Evolutionary conservation across 2,113 vertebrate genomes (phyloP).

Genomic region (Urocitellus parryii): DNA sequence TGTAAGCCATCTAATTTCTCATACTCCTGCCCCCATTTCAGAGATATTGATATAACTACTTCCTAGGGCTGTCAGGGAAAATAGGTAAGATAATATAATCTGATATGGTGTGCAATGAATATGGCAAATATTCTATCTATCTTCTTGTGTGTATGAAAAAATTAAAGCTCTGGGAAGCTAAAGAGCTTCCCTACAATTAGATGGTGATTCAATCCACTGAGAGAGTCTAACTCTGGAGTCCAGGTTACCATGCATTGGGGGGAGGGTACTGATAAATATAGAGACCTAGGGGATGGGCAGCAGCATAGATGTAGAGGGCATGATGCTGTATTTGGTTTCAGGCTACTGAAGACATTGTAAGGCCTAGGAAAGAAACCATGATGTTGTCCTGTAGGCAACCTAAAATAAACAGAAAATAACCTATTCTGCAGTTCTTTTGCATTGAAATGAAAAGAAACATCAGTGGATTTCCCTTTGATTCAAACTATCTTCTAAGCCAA

Average conservation of each 20-base stretch:
- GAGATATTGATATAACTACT: not conserved
- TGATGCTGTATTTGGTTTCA: not conserved
- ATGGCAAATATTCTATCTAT: not conserved
- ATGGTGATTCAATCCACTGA: not conserved
- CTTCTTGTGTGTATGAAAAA: not conserved
- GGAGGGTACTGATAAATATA: not conserved
- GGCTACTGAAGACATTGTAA: not conserved
- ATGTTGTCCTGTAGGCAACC: not conserved
- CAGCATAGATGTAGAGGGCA: no score
- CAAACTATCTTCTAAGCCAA: not conserved
- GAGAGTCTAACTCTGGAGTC: no score
- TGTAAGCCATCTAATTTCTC: not conserved
- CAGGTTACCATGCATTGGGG: not conserved
- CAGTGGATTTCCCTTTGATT: not conserved
- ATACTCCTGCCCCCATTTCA: not conserved
- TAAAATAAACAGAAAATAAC: not conserved
- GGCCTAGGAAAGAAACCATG: not conserved
- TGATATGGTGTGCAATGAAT: not conserved
- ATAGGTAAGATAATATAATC: not conserved
- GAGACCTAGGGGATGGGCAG: not conserved
- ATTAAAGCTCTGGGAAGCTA: not conserved
- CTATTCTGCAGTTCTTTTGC: not conserved
- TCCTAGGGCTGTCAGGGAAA: not conserved
- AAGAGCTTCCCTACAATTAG: not conserved
- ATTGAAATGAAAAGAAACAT: not conserved